Conservation (phyloP, 2,888 invertebrate species). For the Oscheius myriophilus region DNA sequence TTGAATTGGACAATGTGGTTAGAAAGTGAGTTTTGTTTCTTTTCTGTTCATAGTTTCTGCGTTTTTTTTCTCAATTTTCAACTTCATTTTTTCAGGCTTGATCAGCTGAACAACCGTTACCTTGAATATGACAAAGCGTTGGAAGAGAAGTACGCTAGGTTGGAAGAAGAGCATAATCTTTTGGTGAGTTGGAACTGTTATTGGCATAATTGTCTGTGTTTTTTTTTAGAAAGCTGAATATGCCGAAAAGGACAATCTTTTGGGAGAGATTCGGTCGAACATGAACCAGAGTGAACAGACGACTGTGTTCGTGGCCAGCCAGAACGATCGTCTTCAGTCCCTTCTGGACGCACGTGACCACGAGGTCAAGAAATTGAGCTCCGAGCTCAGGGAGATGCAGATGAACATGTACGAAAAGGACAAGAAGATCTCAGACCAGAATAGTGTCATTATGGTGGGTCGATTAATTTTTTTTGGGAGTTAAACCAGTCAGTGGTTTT, state of each 20-base stretch:
- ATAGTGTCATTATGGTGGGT: conserved; percentile 12
- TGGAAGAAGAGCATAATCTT: conserved; percentile 18
- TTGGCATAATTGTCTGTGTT: too few relatives aligned
- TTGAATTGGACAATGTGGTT: conserved; percentile 17
- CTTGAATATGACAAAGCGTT: conserved; percentile 23
- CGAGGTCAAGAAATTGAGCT: conserved; percentile 43
- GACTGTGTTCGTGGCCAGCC: conserved; percentile 36
- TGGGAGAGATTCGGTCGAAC: conserved; percentile 13
- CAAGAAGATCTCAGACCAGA: conserved; percentile 16
- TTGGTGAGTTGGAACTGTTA: too few relatives aligned
- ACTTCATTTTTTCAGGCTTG: not conserved
- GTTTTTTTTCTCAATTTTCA: not conserved
- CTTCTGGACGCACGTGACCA: conserved; percentile 47
- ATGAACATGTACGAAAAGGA: conserved; percentile 14
- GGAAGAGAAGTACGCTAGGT: conserved; percentile 16
- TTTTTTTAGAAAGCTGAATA: conserved; percentile 18
- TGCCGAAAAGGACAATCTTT: conserved; percentile 9
- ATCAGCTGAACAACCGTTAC: conserved; percentile 21
- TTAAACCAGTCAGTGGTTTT: too few relatives aligned
- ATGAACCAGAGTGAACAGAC: conserved; percentile 13
- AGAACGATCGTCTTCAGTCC: conserved; percentile 48
- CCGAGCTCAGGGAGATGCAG: conserved; percentile 31
- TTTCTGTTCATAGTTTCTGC: not conserved
- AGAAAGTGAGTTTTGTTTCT: conserved; percentile 16
- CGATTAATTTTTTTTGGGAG: too few relatives aligned